Evolutionary conservation across 2,888 invertebrate species (phyloP), one percentile per base, ranked within the genome.

Genomic region (Epinotia demarniana): DNA sequence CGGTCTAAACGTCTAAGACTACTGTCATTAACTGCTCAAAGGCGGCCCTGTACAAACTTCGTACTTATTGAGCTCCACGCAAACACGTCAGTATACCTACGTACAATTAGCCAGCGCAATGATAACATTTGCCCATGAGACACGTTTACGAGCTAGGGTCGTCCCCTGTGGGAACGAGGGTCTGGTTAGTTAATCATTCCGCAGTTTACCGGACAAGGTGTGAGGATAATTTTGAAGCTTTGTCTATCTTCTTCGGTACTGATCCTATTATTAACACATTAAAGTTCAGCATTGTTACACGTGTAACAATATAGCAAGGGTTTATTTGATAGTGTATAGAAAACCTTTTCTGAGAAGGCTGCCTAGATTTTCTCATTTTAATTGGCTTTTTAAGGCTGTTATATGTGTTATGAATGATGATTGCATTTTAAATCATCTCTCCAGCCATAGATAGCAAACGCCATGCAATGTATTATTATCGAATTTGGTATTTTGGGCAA

Each of bases 101-200:
- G 79, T 84, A 81, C 85, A 87, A 87, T 89, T 87, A 87, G 83
- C 82, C 75, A 80, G 81, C 82, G 78, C 83, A 83, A 83, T 81
- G 85, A 86, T 82, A 89, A 87, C 86, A 88, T 89, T 86, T 85
- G 82, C 85, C 81, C 81, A 81, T 76, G 81, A 82, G 82, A 78
- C 79, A 77, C 79, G 80, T 86, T 88, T 88, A 87, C 86, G 84
- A 81, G 71, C 79, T 82, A 84, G 87, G 85, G 77, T 73, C 76
- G 69, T 23, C 77, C 77, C 73, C 76, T 71, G 60, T 61, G 66
- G 83, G 75, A 79, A 79, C 78, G 77, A 77, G 77, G 78, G 78
- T 75, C 74, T 75, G 69, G 72, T 74, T 70, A 53, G 64, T 72
- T 78, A 75, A 63, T 67, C 43, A 75, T 75, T 61, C 49, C 43